A percentile compares a stretch with the other conserved stretches of the same genome.
Evolutionary conservation across 2,797 vertebrate genomes (phyloP).

Genomic region (Acomys russatus): DNA sequence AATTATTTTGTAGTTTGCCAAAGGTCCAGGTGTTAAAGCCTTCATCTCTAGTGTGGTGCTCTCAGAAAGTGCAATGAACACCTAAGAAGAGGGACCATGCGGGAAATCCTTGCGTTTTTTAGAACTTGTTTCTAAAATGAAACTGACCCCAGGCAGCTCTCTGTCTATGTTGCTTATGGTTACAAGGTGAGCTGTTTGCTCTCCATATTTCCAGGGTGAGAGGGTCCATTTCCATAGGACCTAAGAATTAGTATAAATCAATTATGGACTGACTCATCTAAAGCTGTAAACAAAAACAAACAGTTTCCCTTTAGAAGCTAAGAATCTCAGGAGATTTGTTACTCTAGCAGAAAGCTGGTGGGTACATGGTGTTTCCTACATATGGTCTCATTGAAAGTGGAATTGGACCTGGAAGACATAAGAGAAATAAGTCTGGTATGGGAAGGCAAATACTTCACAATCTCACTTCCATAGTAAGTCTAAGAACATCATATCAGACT

Average conservation of each 20-base stretch:
- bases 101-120: neutral
- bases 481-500: neutral
- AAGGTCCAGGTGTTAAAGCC: neutral
- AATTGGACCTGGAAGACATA: neutral
- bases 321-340: neutral
- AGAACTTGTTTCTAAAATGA: neutral
- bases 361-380: accelerated
- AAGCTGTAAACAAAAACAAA: neutral
- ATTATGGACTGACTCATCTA: neutral
- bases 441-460: neutral
- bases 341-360: neutral
- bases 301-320: neutral
- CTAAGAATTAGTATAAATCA: neutral
- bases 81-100: too few species aligned
- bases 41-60: neutral
- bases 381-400: neutral
- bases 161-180: neutral
- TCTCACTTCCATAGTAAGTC: neutral
- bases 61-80: neutral
- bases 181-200: neutral
- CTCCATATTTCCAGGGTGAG: neutral
- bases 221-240: neutral
- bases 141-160: neutral
- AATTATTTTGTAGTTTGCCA: neutral
- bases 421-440: neutral